A percentile compares a stretch with the other conserved stretches of the same genome.
Evolutionary conservation across 2,113 vertebrate genomes (phyloP).

Genomic region (Vulpes lagopus): DNA sequence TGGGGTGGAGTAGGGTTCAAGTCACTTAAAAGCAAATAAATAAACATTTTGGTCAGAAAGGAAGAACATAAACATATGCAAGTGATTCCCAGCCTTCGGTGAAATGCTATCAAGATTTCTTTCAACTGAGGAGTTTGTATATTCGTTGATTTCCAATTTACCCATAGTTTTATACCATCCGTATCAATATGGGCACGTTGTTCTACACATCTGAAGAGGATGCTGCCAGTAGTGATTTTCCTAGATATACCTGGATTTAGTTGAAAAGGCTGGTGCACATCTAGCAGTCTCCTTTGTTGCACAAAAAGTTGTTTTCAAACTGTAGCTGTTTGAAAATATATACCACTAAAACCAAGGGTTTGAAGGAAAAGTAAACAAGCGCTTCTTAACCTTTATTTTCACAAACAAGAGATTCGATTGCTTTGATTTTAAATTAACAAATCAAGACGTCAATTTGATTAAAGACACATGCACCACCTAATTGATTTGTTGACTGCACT

Average conservation of each 20-base stretch:
- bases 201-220: background rate
- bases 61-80: background rate
- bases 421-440: slow-evolving; percentile 71
- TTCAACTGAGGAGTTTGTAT: background rate
- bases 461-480: background rate
- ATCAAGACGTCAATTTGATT: slow-evolving; percentile 51
- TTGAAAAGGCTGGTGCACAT: background rate
- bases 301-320: slow-evolving; percentile 38
- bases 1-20: background rate
- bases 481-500: slow-evolving; percentile 3
- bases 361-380: slow-evolving; percentile 53
- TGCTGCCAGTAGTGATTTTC: background rate
- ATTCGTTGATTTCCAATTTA: background rate
- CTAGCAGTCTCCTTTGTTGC: background rate
- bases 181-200: background rate
- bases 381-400: slow-evolving; percentile 37
- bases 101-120: background rate
- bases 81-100: background rate
- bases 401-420: slow-evolving; percentile 28
- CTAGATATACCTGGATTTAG: background rate
- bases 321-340: slow-evolving; percentile 7
- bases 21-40: background rate
- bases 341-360: background rate
- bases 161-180: background rate
- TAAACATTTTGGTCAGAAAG: background rate